Evolutionary conservation across 37 sponge, comb jelly and placozoan genomes (phyloP), one percentile per base, ranked within the genome.

Genomic region (Axinella damicornis): DNA sequence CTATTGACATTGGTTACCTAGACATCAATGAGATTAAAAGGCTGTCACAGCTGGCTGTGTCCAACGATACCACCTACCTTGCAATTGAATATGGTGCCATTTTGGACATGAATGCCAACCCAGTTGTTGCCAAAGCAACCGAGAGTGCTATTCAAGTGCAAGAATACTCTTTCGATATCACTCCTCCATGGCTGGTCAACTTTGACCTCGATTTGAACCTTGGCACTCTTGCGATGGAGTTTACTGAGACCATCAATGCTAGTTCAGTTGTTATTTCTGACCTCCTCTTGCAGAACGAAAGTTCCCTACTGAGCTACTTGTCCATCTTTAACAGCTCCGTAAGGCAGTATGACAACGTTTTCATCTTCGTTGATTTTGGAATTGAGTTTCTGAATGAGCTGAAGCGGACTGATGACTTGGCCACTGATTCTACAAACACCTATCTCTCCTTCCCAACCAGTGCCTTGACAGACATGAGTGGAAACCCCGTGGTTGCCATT

Each of bases 201-300:
- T 96, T 88, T 89, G 85, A 89, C 39, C 79, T 96, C 0, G 94
- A 96, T 35, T 21, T 96, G 53, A 64, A 96, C 78, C 56, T 20
- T n/a, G 94, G 90, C 18, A 6, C 77, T 34, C 81, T 96, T 5
- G 80, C 78, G 2, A 57, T 96, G 39, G 73, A 88, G 73, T 96
- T 96, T 58, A 55, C 85, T 71, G 97, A 96, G 41, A 91, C 94
- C 18, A 85, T 96, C 16, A 94, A 96, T 86, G 92, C 90, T 2
- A 82, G 71, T 37, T 91, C 94, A 0, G 56, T 96, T 31, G 61
- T 60, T 11, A 30, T 94, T 11, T 52, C 64, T 18, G 77, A 82
- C 14, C 81, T 96, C 2, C 19, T 83, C 13, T 25, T 96, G 22
- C 92, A 91, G 76, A 96, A 89, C 41, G 35, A 67, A 0, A n/a